These are phyloP conservation scores for Leptinotarsa undecemlineata DNA, from an alignment of 1,140 invertebrate species.

Conservation along the genomic window DNA sequence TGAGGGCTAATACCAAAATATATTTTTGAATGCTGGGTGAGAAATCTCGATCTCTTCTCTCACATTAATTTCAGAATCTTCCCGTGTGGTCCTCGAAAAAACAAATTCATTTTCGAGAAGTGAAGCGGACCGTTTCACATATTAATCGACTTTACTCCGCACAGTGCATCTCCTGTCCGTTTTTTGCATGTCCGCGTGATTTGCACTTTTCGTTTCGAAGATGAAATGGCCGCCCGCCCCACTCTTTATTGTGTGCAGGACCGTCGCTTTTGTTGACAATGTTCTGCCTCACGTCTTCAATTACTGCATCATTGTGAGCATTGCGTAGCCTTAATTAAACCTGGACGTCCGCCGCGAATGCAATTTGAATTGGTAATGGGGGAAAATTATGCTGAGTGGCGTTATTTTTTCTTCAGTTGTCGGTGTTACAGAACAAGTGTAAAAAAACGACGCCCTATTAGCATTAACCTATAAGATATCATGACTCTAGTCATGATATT, in stretches of 20 bases:
- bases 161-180: not conserved
- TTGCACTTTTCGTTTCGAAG: not conserved
- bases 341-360: not conserved
- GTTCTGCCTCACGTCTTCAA: not conserved
- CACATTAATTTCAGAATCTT: too few relatives aligned
- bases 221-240: not conserved
- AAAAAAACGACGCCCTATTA: too few relatives aligned
- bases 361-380: not conserved
- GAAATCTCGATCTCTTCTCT: too few relatives aligned
- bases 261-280: not conserved
- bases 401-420: too few relatives aligned
- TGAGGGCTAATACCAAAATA: too few relatives aligned
- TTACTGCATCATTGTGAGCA: constrained; percentile 3
- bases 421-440: too few relatives aligned
- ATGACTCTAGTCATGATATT: too few relatives aligned
- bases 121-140: not conserved
- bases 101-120: too few relatives aligned
- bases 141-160: not conserved
- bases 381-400: too few relatives aligned
- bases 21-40: too few relatives aligned
- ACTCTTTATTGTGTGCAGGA: not conserved
- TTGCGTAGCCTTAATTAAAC: not conserved
- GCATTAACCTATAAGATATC: too few relatives aligned
- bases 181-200: not conserved
- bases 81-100: too few relatives aligned